phyloP scores from a whole-genome alignment of 2,888 invertebrate genomes.

The Panzeria rudis region DNA sequence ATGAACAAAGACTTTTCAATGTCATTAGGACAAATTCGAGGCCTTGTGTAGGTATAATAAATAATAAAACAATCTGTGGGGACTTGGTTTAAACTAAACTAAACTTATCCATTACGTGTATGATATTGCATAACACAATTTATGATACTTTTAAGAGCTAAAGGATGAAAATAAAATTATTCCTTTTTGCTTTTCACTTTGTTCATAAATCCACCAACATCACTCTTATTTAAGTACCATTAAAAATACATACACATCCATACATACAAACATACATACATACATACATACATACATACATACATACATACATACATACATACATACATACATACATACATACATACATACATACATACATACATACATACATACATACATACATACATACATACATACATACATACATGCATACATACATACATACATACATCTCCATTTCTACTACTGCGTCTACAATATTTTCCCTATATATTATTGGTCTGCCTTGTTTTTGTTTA shows the following conservation, averaged over 20 bases:
- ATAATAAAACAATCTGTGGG: neutral
- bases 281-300: neutral
- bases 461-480: conserved; percentile 18
- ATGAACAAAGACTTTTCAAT: neutral
- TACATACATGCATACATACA: neutral
- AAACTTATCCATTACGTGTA: neutral
- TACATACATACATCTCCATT: neutral
- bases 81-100: neutral
- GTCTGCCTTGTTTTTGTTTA: conserved; percentile 53
- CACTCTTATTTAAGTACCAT: conserved; percentile 14
- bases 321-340: neutral
- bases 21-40: neutral
- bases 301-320: too few species aligned
- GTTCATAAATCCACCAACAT: conserved; percentile 26
- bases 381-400: neutral
- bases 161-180: conserved; percentile 29
- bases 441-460: conserved; percentile 6
- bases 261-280: neutral
- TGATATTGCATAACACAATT: conserved; percentile 41
- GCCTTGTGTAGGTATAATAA: neutral
- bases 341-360: neutral
- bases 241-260: neutral
- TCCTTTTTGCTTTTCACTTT: neutral
- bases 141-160: conserved; percentile 5
- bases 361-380: neutral